A percentile compares a stretch with the other conserved stretches of the same genome.
These are phyloP conservation scores for Urocolius indicus DNA, from an alignment of 2,113 vertebrate species.

Conservation along the genomic window DNA sequence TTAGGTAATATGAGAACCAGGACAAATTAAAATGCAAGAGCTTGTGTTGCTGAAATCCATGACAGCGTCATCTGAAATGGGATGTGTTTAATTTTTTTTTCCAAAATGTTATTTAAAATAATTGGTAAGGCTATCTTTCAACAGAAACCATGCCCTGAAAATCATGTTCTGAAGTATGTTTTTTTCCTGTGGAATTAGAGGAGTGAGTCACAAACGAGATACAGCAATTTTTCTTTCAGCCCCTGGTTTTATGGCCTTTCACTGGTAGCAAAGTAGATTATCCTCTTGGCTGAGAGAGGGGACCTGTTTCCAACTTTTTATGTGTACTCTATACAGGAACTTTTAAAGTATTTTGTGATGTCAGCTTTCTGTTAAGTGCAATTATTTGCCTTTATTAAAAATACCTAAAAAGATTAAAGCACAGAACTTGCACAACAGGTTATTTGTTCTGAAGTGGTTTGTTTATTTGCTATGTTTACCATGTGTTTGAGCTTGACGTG, in stretches of 20 bases:
- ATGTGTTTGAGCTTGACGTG: neutral
- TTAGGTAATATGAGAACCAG: neutral
- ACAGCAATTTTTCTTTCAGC: neutral
- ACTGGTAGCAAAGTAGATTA: neutral
- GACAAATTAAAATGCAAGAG: neutral
- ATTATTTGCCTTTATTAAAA: neutral
- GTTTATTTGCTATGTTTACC: neutral
- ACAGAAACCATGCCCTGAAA: neutral
- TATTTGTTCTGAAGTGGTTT: neutral
- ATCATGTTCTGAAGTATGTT: neutral
- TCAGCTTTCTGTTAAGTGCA: neutral
- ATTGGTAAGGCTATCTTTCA: neutral
- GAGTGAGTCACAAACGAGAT: neutral
- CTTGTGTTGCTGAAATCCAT: neutral
- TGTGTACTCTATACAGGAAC: neutral
- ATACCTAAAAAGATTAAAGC: neutral
- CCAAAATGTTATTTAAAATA: neutral
- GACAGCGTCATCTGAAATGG: neutral
- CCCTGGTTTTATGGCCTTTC: neutral
- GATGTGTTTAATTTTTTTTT: neutral
- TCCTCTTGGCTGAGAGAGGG: neutral
- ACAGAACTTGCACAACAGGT: rapidly evolving
- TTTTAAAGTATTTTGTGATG: neutral
- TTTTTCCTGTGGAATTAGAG: neutral
- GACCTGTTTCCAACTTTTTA: neutral